A percentile compares a stretch with the other conserved stretches of the same genome.
These are phyloP conservation scores for Holothuria scabra DNA, from an alignment of 53 echinoderm and acorn worm genomes.

Conservation along the genomic window DNA sequence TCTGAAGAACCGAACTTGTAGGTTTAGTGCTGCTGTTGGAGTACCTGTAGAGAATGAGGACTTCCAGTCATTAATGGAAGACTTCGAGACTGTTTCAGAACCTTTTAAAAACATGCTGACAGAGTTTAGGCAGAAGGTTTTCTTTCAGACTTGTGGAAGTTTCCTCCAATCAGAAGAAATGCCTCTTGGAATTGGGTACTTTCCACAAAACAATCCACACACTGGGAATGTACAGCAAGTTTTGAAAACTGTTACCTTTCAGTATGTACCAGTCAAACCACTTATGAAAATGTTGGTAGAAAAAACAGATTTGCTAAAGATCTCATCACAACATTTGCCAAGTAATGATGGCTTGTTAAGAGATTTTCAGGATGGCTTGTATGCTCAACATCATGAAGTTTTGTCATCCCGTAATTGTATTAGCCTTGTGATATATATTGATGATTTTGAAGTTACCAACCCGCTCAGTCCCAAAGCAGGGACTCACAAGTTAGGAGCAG, in stretches of 20 bases:
- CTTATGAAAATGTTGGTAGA: slow-evolving; percentile 54
- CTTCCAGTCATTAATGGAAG: slow-evolving; percentile 42
- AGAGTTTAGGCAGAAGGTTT: slow-evolving; percentile 54
- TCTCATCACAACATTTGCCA: slow-evolving; percentile 41
- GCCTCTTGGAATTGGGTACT: slow-evolving; percentile 58
- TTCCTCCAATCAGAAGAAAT: slow-evolving; percentile 60
- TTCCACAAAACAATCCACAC: slow-evolving; percentile 40
- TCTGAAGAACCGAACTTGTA: slow-evolving; percentile 43
- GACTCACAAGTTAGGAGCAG: slow-evolving; percentile 54
- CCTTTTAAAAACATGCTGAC: slow-evolving; percentile 54
- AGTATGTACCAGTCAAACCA: slow-evolving; percentile 58
- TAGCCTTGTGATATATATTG: slow-evolving; percentile 47
- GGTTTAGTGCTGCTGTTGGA: slow-evolving; percentile 50
- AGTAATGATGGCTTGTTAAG: slow-evolving; percentile 50
- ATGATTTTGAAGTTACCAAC: slow-evolving; percentile 58
- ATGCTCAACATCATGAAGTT: slow-evolving; percentile 26
- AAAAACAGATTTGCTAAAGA: slow-evolving; percentile 53
- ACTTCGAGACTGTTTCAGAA: slow-evolving; percentile 47
- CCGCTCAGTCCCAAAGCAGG: slow-evolving; percentile 57
- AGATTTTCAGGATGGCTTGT: slow-evolving; percentile 57
- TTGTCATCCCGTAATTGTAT: slow-evolving; percentile 31
- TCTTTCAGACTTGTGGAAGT: slow-evolving; percentile 24
- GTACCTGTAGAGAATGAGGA: slow-evolving; percentile 45
- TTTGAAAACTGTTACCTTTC: slow-evolving; percentile 52
- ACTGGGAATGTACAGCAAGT: slow-evolving; percentile 61